Evolutionary conservation across 2,888 invertebrate species (phyloP), one percentile per base, ranked within the genome.

Genomic region (Microctonus brassicae): DNA sequence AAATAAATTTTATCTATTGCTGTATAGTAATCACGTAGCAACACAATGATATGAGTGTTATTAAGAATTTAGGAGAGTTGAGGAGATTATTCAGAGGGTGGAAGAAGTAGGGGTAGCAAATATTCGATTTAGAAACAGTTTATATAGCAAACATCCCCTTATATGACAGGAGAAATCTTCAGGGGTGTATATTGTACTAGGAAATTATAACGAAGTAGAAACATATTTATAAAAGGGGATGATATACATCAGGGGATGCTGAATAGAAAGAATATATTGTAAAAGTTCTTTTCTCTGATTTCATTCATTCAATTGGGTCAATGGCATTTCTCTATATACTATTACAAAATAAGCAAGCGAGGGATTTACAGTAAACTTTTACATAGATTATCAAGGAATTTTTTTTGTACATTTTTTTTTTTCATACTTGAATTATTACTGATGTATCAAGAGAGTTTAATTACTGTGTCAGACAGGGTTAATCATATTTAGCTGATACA

Each of bases 141-240:
- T 52, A 69, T 7, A 29, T 29, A n/a, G n/a, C n/a, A n/a, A n/a
- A n/a, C n/a, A n/a, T n/a, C n/a, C n/a, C n/a, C n/a, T n/a, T n/a
- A n/a, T n/a, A n/a, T n/a, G n/a, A n/a, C n/a, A n/a, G n/a, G n/a
- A n/a, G 77, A 77, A 78, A 76, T 82, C 79, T 74, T 80, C 73
- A 5, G 78, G 81, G 85, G 84, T n/a, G 85, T 84, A 83, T 76
- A 57, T 65, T 17, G 76, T 79, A 83, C 72, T 79, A 82, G 85
- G 85, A 76, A 73, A 67, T 61, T 76, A 81, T 79, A 58, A 70
- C 17, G 60, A 6, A 13, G 17, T 53, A 69, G 77, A 79, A 17
- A 79, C 42, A 68, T 55, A 73, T 75, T 72, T 69, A 55, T 47
- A 68, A 13, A 55, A 58, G 77, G 72, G 76, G 76, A 76, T 73